Evolutionary conservation across 2,888 invertebrate genomes (phyloP).

Genomic region (Pachliopta kotzebuea): DNA sequence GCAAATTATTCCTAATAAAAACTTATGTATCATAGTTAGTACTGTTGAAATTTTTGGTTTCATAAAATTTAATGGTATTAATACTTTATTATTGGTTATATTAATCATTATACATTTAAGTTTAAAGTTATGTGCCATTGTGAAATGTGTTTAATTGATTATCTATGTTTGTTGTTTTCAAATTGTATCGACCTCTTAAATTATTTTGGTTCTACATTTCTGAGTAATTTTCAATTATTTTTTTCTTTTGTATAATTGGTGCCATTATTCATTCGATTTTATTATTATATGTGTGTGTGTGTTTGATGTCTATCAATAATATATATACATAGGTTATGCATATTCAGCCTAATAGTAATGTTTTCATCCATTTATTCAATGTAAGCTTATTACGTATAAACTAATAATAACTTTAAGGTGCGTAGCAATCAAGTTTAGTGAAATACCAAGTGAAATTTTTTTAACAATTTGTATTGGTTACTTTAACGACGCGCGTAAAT

Average conservation of each 20-base stretch:
- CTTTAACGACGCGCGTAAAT: neutral
- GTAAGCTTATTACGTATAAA: slow-evolving; percentile 2
- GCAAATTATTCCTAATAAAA: neutral
- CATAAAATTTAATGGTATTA: neutral
- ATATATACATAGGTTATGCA: neutral
- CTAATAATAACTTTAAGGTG: neutral
- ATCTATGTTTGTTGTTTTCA: neutral
- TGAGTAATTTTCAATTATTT: neutral
- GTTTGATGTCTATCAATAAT: neutral
- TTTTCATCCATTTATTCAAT: slow-evolving; percentile 7
- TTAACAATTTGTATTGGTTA: neutral
- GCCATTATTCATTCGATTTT: slow-evolving; percentile 18
- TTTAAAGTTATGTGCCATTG: slow-evolving; percentile 8
- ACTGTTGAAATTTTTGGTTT: neutral
- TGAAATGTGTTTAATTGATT: neutral
- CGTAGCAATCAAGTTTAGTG: neutral
- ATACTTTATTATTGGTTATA: neutral
- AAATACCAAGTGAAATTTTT: neutral
- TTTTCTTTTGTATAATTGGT: slow-evolving; percentile 1
- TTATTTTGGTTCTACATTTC: neutral
- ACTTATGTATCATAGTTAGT: neutral
- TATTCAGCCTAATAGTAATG: slow-evolving; percentile 8
- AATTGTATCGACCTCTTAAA: neutral
- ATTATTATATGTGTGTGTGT: slow-evolving; percentile 12
- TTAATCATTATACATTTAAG: neutral